Conservation (phyloP, 1,140 invertebrate genomes). For the Musca domestica region DNA sequence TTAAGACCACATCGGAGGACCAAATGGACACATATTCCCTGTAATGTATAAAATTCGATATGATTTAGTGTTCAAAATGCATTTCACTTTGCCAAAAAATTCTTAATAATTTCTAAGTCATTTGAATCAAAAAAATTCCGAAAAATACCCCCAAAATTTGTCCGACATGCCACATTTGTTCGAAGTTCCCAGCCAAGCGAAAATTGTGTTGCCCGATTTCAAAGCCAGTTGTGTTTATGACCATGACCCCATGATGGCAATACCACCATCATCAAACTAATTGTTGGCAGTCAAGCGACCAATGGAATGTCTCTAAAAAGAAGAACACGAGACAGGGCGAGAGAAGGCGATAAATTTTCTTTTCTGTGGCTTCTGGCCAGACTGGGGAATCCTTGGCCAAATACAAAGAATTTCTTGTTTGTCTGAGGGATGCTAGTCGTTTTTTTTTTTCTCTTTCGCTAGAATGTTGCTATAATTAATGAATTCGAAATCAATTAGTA, state of each 20-base stretch:
- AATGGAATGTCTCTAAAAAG: neutral
- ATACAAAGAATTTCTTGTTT: neutral
- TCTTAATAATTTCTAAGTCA: too few relatives aligned
- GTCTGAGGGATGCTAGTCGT: neutral
- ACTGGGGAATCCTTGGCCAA: neutral
- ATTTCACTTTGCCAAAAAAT: too few relatives aligned
- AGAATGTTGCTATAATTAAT: conserved; percentile 7
- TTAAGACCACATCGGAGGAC: too few relatives aligned
- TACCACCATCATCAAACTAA: neutral
- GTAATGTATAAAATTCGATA: too few relatives aligned
- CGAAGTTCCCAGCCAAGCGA: too few relatives aligned
- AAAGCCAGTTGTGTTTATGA: conserved; percentile 4
- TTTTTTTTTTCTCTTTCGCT: neutral
- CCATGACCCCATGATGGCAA: conserved; percentile 4
- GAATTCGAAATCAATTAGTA: conserved; percentile 32
- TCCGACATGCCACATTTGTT: too few relatives aligned
- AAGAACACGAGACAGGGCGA: neutral
- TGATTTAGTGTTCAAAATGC: too few relatives aligned
- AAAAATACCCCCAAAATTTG: too few relatives aligned
- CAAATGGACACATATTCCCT: too few relatives aligned
- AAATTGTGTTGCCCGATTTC: too few relatives aligned
- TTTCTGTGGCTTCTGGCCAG: too few relatives aligned
- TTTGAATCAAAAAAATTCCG: too few relatives aligned
- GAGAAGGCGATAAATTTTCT: neutral
- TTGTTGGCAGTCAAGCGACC: neutral